Evolutionary conservation across 2,113 vertebrate species (phyloP).

Genomic region (Ochotona princeps): DNA sequence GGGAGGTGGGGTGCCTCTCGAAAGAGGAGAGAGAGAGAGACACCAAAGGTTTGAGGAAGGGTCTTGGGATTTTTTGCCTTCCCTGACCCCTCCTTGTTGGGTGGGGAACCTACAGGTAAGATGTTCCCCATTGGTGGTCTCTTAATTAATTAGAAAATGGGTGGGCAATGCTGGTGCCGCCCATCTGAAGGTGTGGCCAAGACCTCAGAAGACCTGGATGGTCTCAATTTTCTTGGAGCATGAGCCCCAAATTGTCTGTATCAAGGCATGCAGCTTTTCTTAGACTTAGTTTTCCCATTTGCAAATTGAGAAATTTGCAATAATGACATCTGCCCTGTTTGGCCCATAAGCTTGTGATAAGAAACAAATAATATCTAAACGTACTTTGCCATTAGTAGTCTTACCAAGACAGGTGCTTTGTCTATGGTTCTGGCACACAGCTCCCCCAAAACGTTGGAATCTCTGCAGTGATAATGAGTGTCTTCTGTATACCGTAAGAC

Average conservation of each 20-base stretch:
- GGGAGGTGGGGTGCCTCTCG: no score
- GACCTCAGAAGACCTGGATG: no score
- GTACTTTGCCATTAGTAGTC: neutral
- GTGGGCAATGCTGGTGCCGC: no score
- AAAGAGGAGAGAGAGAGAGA: no score
- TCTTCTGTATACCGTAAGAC: neutral
- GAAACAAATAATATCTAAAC: neutral
- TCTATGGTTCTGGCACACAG: neutral
- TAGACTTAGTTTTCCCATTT: neutral
- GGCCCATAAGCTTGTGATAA: neutral
- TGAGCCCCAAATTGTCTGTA: neutral
- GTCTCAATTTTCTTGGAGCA: no score
- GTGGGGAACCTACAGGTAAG: no score
- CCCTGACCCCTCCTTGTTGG: no score
- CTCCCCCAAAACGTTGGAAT: neutral
- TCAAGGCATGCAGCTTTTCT: neutral
- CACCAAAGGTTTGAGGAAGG: no score
- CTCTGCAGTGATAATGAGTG: neutral
- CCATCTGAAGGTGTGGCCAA: no score
- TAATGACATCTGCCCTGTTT: neutral
- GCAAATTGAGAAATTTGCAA: neutral
- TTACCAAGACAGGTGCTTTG: neutral
- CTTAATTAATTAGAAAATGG: no score
- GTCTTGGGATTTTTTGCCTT: no score
- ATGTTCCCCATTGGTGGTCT: no score